Evolutionary conservation across 2,888 invertebrate genomes (phyloP).

Genomic region (Orgyia antiqua): DNA sequence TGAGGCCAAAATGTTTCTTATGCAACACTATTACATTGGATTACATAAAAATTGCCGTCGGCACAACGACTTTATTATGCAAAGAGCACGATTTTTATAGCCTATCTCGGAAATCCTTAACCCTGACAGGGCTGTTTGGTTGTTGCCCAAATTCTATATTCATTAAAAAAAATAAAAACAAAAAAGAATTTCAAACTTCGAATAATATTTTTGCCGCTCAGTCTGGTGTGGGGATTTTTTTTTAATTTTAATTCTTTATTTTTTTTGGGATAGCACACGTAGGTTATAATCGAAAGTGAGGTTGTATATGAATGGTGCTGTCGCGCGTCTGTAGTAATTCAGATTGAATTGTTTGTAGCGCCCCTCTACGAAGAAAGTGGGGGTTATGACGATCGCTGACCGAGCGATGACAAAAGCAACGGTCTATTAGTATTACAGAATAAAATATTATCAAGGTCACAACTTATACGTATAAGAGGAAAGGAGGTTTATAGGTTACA

Average conservation of each 20-base stretch:
- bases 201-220: constrained; percentile 7
- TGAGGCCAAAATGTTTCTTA: constrained; percentile 65
- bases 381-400: constrained; percentile 11
- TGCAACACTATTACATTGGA: constrained; percentile 65
- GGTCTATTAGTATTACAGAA: constrained; percentile 9
- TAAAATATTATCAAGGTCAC: constrained; percentile 20
- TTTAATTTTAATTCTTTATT: constrained; percentile 12
- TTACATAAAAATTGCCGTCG: constrained; percentile 70
- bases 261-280: constrained; percentile 8
- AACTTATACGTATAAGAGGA: constrained; percentile 9
- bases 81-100: constrained; percentile 36
- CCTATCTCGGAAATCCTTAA: constrained; percentile 42
- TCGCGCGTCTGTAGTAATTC: constrained; percentile 19
- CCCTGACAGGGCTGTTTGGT: constrained; percentile 3
- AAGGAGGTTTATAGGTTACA: constrained; percentile 21
- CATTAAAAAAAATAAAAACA: constrained; percentile 1
- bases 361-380: constrained; percentile 27
- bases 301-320: constrained; percentile 18
- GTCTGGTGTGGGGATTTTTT: constrained; percentile 1
- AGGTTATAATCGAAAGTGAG: constrained; percentile 18
- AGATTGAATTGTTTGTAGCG: constrained; percentile 14
- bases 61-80: constrained; percentile 41
- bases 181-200: constrained; percentile 2
- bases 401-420: constrained; percentile 7
- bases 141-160: background rate